Evolutionary conservation across 2,797 vertebrate species (phyloP).

Genomic region (Syndactyla subalaris): DNA sequence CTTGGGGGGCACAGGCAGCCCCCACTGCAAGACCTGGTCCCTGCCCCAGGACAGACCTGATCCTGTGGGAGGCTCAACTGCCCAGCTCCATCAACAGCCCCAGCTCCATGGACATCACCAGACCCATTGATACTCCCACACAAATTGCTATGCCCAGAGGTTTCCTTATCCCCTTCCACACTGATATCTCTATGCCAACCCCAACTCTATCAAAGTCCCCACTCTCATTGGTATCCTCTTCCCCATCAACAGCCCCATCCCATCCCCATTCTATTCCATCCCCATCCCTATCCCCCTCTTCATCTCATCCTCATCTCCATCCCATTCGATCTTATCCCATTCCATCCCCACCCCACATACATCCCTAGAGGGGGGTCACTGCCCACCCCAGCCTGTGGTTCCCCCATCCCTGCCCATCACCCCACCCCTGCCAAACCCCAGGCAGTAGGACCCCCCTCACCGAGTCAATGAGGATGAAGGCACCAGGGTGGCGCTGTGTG

Average conservation of each 20-base stretch:
- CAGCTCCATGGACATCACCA: not conserved
- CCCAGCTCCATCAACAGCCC: not conserved
- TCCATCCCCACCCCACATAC: accelerated
- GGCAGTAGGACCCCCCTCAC: slow-evolving; percentile 55
- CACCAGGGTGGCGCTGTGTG: slow-evolving; percentile 77
- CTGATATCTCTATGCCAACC: not conserved
- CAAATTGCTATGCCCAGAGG: not conserved
- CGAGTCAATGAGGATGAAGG: slow-evolving; percentile 88
- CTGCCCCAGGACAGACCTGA: not conserved
- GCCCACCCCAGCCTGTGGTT: not conserved
- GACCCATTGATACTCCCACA: not conserved
- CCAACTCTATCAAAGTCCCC: not conserved
- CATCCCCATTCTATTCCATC: no score
- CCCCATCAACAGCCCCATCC: not conserved
- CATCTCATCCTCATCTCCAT: not conserved
- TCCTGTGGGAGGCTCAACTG: not conserved
- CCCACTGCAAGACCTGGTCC: not conserved
- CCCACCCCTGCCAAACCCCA: not conserved
- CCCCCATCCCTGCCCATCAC: not conserved
- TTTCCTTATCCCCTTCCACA: not conserved
- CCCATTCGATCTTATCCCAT: no score
- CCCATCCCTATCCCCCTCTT: no score
- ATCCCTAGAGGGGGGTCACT: not conserved
- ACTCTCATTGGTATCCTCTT: not conserved
- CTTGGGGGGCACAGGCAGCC: not conserved